These are phyloP conservation scores for Lynx canadensis DNA, from an alignment of 2,113 vertebrate genomes.

Conservation along the genomic window DNA sequence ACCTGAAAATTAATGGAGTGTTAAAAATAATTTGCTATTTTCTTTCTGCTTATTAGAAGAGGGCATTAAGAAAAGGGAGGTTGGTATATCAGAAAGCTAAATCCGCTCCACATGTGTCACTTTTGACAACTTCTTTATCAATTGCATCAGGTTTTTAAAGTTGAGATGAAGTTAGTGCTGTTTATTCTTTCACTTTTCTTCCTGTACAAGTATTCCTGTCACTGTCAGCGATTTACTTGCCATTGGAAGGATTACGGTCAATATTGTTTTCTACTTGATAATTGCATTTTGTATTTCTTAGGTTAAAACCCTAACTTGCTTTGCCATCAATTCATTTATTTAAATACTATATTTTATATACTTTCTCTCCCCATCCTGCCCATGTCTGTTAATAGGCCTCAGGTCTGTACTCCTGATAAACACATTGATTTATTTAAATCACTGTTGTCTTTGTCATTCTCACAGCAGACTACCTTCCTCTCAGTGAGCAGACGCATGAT, in stretches of 20 bases:
- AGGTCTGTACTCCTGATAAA: slow-evolving; percentile 65
- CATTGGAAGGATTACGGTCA: slow-evolving; percentile 41
- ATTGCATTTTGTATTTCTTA: slow-evolving; percentile 30
- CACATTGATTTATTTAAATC: slow-evolving; percentile 79
- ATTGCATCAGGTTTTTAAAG: slow-evolving; percentile 22
- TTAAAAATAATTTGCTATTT: slow-evolving; percentile 32
- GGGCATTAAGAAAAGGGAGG: neutral
- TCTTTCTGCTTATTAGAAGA: neutral
- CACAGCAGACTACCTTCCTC: slow-evolving; percentile 59
- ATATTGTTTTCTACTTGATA: slow-evolving; percentile 55
- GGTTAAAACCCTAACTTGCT: slow-evolving; percentile 33
- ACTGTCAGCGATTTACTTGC: slow-evolving; percentile 20
- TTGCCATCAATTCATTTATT: slow-evolving; percentile 51
- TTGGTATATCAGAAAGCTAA: neutral
- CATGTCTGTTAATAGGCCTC: neutral
- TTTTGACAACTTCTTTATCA: neutral
- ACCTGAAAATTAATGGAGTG: slow-evolving; percentile 24
- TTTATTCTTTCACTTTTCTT: slow-evolving; percentile 19
- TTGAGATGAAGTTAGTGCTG: slow-evolving; percentile 6
- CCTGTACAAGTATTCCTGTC: neutral
- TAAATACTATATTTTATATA: slow-evolving; percentile 52
- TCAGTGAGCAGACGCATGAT: slow-evolving; percentile 60
- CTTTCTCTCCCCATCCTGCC: neutral
- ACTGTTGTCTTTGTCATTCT: slow-evolving; percentile 54
- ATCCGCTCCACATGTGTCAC: neutral